Evolutionary conservation across 2,113 vertebrate genomes (phyloP).

Genomic region (Pluvianellus socialis): DNA sequence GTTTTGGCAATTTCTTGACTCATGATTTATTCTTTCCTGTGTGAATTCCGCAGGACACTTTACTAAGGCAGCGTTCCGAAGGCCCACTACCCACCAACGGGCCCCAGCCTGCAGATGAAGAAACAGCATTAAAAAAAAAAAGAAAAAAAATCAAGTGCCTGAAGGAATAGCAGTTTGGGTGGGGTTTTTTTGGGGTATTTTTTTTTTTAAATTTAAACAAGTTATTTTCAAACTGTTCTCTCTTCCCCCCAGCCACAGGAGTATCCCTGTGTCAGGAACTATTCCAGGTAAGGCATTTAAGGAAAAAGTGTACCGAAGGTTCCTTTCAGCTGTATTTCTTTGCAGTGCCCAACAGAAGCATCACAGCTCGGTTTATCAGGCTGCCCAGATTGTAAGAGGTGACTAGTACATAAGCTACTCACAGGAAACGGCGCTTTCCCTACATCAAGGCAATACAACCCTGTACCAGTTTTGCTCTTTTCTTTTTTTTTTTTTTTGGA

Average conservation of each 20-base stretch:
- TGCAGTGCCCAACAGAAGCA: neutral
- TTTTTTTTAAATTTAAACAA: neutral
- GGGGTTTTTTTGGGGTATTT: too few species aligned
- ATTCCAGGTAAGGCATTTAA: neutral
- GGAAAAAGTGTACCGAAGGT: neutral
- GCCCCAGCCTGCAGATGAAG: neutral
- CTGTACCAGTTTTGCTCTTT: neutral
- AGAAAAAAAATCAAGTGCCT: neutral
- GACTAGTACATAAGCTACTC: neutral
- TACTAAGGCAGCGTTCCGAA: neutral
- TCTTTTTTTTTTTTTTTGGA: neutral
- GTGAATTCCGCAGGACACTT: neutral
- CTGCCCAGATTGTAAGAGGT: rapidly evolving
- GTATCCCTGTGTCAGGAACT: neutral
- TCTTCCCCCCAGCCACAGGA: neutral
- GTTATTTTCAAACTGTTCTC: neutral
- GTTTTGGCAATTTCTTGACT: neutral
- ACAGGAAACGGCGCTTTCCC: neutral
- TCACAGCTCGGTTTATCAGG: neutral
- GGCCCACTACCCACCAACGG: neutral
- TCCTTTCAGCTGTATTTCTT: neutral
- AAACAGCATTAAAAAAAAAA: neutral
- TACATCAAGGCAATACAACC: neutral
- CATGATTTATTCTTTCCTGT: neutral
- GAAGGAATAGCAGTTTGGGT: neutral